These are phyloP conservation scores for Okapia johnstoni DNA, from an alignment of 2,113 vertebrate species.

Conservation along the genomic window DNA sequence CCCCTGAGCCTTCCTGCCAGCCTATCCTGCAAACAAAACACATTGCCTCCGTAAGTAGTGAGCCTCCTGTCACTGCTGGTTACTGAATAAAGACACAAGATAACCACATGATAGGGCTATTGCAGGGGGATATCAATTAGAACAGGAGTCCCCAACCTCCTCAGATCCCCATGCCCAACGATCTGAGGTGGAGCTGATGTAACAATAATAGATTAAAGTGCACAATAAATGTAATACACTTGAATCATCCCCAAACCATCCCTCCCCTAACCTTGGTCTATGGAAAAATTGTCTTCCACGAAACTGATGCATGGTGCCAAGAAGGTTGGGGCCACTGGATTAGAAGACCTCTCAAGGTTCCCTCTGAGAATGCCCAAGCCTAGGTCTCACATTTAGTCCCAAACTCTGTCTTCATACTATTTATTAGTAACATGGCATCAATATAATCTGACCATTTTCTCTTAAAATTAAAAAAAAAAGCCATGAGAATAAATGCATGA, in stretches of 20 bases:
- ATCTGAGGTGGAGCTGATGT: not conserved
- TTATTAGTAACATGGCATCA: not conserved
- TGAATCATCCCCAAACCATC: not conserved
- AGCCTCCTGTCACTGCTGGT: not conserved
- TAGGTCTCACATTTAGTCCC: not conserved
- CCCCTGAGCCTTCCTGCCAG: slow-evolving; percentile 24
- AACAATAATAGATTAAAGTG: not conserved
- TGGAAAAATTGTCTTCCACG: not conserved
- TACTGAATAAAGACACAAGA: not conserved
- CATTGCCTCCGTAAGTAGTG: not conserved
- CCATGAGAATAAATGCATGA: not conserved
- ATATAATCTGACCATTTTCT: not conserved
- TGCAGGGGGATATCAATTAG: not conserved
- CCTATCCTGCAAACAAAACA: not conserved
- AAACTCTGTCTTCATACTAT: slow-evolving; percentile 2
- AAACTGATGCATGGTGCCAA: not conserved
- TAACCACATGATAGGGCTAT: not conserved
- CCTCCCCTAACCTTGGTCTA: not conserved
- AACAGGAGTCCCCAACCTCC: not conserved
- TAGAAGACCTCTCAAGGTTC: not conserved
- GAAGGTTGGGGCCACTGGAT: not conserved
- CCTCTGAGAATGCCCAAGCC: not conserved
- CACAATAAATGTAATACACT: not conserved
- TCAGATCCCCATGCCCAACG: not conserved
- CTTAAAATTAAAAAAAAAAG: not conserved